Evolutionary conservation across 2,113 vertebrate genomes (phyloP).

Genomic region (Siniperca knerii): DNA sequence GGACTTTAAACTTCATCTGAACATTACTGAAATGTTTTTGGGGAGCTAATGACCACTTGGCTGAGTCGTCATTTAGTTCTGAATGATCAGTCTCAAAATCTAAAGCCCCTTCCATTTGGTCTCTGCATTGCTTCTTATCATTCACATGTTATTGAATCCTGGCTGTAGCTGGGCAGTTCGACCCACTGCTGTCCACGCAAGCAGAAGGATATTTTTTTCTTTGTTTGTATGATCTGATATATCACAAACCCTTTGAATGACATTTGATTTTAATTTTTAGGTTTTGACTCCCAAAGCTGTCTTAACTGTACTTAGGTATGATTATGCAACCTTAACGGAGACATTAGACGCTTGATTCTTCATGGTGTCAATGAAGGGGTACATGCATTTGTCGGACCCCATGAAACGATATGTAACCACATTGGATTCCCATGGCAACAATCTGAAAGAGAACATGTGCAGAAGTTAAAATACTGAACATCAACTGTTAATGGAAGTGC

Average conservation of each 20-base stretch:
- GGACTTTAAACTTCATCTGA: conserved; percentile 23
- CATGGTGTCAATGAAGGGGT: conserved; percentile 72
- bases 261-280: neutral
- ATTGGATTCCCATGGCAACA: conserved; percentile 81
- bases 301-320: neutral
- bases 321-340: conserved; percentile 25
- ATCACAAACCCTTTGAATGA: conserved; percentile 13
- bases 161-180: conserved; percentile 14
- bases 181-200: neutral
- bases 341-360: conserved; percentile 50
- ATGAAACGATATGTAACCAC: conserved; percentile 73
- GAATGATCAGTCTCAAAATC: conserved; percentile 26
- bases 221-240: neutral
- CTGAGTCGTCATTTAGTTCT: conserved; percentile 59
- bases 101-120: conserved; percentile 2
- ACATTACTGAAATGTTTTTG: conserved; percentile 7
- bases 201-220: neutral
- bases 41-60: conserved; percentile 61
- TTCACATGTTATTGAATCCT: conserved; percentile 18
- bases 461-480: neutral
- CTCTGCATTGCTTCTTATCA: neutral
- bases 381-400: conserved; percentile 80
- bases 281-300: neutral
- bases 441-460: conserved; percentile 49
- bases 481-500: neutral